Evolutionary conservation across 2,797 vertebrate species (phyloP).

Genomic region (Sylvilagus floridanus): DNA sequence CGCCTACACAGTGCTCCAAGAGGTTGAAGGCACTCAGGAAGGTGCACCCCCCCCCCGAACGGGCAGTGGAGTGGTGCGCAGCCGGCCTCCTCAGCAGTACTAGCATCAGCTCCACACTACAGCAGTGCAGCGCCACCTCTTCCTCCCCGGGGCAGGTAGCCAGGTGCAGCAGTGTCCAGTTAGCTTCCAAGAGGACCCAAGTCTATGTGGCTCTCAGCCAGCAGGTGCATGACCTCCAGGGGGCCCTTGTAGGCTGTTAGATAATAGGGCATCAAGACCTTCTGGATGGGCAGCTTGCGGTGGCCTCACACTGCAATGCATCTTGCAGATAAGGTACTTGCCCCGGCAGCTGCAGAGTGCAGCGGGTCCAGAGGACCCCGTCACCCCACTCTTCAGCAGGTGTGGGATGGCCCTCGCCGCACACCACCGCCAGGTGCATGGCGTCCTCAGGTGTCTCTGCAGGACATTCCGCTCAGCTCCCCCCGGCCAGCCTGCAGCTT

Average conservation of each 20-base stretch:
- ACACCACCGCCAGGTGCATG: slow-evolving; percentile 91
- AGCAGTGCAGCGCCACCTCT: slow-evolving; percentile 88
- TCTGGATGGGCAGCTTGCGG: slow-evolving; percentile 87
- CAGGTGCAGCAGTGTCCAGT: slow-evolving; percentile 92
- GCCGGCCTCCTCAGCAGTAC: slow-evolving; percentile 85
- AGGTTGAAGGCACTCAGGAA: slow-evolving; percentile 89
- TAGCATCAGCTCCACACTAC: slow-evolving; percentile 88
- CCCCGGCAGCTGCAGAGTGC: slow-evolving; percentile 90
- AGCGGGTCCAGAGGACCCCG: slow-evolving; percentile 83
- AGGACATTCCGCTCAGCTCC: slow-evolving; percentile 87
- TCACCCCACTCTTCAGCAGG: slow-evolving; percentile 87
- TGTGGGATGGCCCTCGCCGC: slow-evolving; percentile 90
- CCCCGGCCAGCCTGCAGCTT: slow-evolving; percentile 91
- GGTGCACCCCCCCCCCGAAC: slow-evolving; percentile 85
- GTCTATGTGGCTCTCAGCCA: slow-evolving; percentile 86
- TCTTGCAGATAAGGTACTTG: slow-evolving; percentile 92
- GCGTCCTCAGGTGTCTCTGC: slow-evolving; percentile 88
- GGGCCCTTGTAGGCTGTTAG: slow-evolving; percentile 92
- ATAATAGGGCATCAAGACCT: slow-evolving; percentile 93
- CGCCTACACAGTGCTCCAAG: slow-evolving; percentile 87
- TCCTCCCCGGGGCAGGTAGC: slow-evolving; percentile 89
- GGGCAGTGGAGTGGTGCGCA: slow-evolving; percentile 93
- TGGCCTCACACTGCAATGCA: slow-evolving; percentile 88
- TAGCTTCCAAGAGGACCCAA: slow-evolving; percentile 88
- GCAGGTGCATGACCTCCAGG: slow-evolving; percentile 87